These are phyloP conservation scores for Apteryx mantelli DNA, from an alignment of 2,113 vertebrate genomes.

Conservation along the genomic window DNA sequence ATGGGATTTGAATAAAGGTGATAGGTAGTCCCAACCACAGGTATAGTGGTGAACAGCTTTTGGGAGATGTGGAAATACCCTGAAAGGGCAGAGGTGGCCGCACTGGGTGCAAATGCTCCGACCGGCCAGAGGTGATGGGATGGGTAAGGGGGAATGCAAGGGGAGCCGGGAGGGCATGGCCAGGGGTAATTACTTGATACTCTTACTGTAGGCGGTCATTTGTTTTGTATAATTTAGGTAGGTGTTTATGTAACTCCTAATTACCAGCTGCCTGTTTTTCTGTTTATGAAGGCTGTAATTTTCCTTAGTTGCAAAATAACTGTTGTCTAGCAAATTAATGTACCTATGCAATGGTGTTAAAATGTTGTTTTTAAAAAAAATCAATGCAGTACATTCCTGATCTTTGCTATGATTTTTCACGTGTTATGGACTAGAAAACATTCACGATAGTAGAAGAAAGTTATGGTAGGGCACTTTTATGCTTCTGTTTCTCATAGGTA, in stretches of 20 bases:
- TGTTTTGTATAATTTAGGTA: constrained; percentile 19
- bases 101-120: neutral
- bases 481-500: neutral
- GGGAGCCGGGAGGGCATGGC: neutral
- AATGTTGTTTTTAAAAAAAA: neutral
- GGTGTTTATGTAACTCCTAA: constrained; percentile 51
- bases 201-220: neutral
- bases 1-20: neutral
- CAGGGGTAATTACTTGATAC: neutral
- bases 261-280: constrained; percentile 25
- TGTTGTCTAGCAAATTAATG: neutral
- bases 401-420: neutral
- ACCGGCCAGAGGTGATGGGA: neutral
- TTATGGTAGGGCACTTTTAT: neutral
- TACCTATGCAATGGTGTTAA: neutral
- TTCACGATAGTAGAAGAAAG: neutral
- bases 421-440: neutral
- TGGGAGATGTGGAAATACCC: neutral
- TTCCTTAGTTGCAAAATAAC: constrained; percentile 44
- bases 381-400: accelerated
- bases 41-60: neutral
- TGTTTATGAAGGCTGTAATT: constrained; percentile 23
- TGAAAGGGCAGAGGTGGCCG: neutral
- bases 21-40: neutral
- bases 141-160: neutral